These are phyloP conservation scores for Aphelocoma californica DNA, from an alignment of 2,797 vertebrate genomes.

Conservation along the genomic window DNA sequence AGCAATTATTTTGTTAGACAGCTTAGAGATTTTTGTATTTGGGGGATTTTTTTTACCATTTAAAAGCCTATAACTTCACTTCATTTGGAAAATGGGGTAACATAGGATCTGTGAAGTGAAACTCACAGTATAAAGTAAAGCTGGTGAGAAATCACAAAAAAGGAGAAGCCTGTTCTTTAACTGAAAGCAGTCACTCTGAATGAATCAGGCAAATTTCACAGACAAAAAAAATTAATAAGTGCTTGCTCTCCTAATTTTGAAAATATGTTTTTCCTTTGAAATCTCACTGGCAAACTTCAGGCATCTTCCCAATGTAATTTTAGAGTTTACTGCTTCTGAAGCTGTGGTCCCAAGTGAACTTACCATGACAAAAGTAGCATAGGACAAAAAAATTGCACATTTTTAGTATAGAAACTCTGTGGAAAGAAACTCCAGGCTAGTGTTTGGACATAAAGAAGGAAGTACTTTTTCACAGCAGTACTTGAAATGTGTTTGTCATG, in stretches of 20 bases:
- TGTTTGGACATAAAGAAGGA: not conserved
- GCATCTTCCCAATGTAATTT: not conserved
- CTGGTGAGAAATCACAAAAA: conserved; percentile 33
- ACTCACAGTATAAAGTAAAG: not conserved
- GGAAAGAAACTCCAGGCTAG: not conserved
- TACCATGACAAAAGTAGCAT: not conserved
- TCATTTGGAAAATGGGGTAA: not conserved
- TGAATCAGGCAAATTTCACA: not conserved
- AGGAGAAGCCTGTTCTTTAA: conserved; percentile 17
- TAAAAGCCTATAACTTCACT: not conserved
- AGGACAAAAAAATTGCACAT: not conserved
- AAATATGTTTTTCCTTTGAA: not conserved
- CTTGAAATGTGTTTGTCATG: not conserved
- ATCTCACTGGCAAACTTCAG: not conserved
- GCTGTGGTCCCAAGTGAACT: not conserved
- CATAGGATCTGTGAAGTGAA: conserved; percentile 23
- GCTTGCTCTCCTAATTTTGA: not conserved
- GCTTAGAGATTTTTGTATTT: not conserved
- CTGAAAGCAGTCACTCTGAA: conserved; percentile 16
- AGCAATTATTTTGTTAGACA: not conserved
- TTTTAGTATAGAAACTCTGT: not conserved
- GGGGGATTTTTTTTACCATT: not conserved
- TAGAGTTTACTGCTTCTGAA: not conserved
- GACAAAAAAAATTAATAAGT: not conserved
- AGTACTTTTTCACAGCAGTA: not conserved